Conservation (phyloP, 2,888 invertebrate species). For the Odontothrips loti region DNA sequence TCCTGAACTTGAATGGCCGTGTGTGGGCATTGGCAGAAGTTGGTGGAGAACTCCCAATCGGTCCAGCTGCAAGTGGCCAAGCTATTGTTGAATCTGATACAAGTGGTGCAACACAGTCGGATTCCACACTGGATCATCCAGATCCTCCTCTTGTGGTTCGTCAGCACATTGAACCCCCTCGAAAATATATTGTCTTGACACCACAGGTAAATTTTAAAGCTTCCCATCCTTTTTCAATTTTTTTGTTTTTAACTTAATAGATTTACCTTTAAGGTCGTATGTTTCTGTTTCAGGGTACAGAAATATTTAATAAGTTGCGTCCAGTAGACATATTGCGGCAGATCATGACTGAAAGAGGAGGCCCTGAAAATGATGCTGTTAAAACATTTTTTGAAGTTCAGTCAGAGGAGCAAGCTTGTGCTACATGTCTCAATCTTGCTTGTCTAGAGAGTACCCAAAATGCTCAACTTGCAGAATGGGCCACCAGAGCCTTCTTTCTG, state of each 20-base stretch:
- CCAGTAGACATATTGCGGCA: conserved; percentile 85
- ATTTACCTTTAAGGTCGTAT: background rate
- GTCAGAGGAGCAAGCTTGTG: conserved; percentile 82
- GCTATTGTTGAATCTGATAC: conserved; percentile 4
- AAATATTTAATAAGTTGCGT: conserved; percentile 74
- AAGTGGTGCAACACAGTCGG: conserved; percentile 4
- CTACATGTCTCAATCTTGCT: conserved; percentile 79
- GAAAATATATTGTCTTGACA: conserved; percentile 79
- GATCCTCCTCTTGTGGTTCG: conserved; percentile 64
- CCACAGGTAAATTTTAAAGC: conserved; percentile 57
- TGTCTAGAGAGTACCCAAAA: conserved; percentile 63
- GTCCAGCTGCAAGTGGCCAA: conserved; percentile 31
- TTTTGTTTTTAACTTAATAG: conserved; percentile 26
- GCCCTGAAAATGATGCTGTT: conserved; percentile 79
- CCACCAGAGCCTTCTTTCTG: conserved; percentile 84
- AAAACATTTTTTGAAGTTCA: conserved; percentile 81
- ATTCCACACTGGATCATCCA: conserved; percentile 34
- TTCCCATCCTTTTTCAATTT: conserved; percentile 4
- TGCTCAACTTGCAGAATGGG: conserved; percentile 70
- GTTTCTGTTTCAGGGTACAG: conserved; percentile 58
- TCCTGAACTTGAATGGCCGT: conserved; percentile 76
- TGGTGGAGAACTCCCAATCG: conserved; percentile 38
- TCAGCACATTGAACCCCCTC: conserved; percentile 66
- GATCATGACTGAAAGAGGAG: conserved; percentile 73
- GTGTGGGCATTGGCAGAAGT: conserved; percentile 77